A percentile compares a stretch with the other conserved stretches of the same genome.
Conservation (phyloP, 2,888 invertebrate species). For the Leptura quadrifasciata region DNA sequence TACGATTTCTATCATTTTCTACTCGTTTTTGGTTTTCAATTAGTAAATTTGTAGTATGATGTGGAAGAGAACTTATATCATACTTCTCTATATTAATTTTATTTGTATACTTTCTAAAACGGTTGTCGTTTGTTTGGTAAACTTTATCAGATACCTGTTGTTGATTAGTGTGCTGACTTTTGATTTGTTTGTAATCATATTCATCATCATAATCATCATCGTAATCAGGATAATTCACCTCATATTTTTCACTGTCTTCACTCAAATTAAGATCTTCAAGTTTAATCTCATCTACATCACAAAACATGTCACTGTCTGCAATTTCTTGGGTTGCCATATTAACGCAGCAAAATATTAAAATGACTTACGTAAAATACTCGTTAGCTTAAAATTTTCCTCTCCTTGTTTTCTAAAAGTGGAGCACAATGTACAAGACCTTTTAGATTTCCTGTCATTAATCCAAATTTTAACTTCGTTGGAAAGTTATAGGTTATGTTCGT, state of each 20-base stretch:
- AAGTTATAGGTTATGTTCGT: too few species aligned
- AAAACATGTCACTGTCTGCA: slow-evolving; percentile 73
- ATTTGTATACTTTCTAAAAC: slow-evolving; percentile 85
- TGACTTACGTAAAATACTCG: not conserved
- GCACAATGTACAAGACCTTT: too few species aligned
- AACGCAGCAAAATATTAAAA: not conserved
- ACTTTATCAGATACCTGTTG: slow-evolving; percentile 65
- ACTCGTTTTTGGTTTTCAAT: slow-evolving; percentile 81
- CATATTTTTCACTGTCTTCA: slow-evolving; percentile 48
- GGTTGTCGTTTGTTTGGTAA: slow-evolving; percentile 88
- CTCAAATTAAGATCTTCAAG: slow-evolving; percentile 45
- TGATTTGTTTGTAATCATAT: slow-evolving; percentile 41
- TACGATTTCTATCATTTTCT: slow-evolving; percentile 83
- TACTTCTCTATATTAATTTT: slow-evolving; percentile 92
- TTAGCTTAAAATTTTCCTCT: too few species aligned
- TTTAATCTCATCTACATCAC: slow-evolving; percentile 65
- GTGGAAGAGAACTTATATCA: slow-evolving; percentile 80
- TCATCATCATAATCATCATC: not conserved
- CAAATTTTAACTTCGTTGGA: too few species aligned
- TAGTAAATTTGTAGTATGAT: slow-evolving; percentile 83
- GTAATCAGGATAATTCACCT: slow-evolving; percentile 48
- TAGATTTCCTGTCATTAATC: too few species aligned
- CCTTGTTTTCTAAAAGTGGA: too few species aligned
- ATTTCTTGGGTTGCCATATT: slow-evolving; percentile 15
- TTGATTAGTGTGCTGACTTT: slow-evolving; percentile 59